A percentile compares a stretch with the other conserved stretches of the same genome.
phyloP scores from a whole-genome alignment of 2,888 invertebrate genomes.

The Drosophila leonis region DNA sequence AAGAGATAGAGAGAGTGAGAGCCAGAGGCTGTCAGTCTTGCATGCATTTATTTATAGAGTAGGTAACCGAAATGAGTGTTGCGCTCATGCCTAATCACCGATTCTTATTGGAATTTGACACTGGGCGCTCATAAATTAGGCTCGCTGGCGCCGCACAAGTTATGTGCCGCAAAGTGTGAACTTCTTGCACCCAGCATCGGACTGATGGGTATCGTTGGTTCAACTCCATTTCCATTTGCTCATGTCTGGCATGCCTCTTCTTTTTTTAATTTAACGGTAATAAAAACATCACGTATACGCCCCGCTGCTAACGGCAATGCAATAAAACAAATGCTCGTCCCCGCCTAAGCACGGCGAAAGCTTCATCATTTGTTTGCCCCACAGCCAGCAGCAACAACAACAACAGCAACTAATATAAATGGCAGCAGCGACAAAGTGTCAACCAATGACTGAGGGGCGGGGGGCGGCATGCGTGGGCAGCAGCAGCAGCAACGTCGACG shows the following conservation, averaged over 20 bases:
- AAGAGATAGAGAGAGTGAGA: not conserved
- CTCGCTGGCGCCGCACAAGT: slow-evolving; percentile 38
- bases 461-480: slow-evolving; percentile 40
- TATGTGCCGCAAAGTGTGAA: slow-evolving; percentile 28
- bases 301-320: slow-evolving; percentile 62
- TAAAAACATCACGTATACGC: slow-evolving; percentile 80
- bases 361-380: slow-evolving; percentile 55
- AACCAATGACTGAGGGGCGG: slow-evolving; percentile 17
- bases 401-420: slow-evolving; percentile 8
- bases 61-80: slow-evolving; percentile 19
- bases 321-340: slow-evolving; percentile 65
- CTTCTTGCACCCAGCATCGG: slow-evolving; percentile 8
- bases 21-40: slow-evolving; percentile 17
- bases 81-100: slow-evolving; percentile 29
- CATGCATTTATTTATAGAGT: slow-evolving; percentile 11
- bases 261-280: slow-evolving; percentile 72
- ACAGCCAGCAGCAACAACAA: not conserved
- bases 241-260: slow-evolving; percentile 8
- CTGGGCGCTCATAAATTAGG: slow-evolving; percentile 53
- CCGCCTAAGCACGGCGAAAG: slow-evolving; percentile 34
- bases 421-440: slow-evolving; percentile 42
- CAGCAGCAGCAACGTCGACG: slow-evolving; percentile 33
- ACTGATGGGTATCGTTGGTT: slow-evolving; percentile 40
- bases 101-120: slow-evolving; percentile 45
- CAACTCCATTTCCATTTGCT: slow-evolving; percentile 33